Percentiles rank a stretch among this genome's conserved stretches.
phyloP scores from a whole-genome alignment of 2,113 vertebrate genomes.

The Peromyscus maniculatus region DNA sequence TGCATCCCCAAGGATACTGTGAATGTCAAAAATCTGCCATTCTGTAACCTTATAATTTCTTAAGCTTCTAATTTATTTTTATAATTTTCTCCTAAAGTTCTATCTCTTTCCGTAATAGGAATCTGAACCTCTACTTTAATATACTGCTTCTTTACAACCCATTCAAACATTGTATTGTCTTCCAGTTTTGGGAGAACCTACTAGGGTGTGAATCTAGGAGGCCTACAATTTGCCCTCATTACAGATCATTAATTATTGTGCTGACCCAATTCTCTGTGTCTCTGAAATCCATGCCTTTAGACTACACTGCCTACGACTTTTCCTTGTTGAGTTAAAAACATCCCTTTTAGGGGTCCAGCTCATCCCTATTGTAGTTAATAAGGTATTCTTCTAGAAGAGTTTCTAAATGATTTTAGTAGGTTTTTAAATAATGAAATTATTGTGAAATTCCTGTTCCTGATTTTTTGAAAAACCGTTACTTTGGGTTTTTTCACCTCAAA shows the following conservation, averaged over 20 bases:
- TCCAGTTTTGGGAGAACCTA: not conserved
- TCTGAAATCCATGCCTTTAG: not conserved
- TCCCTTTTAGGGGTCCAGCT: fast-evolving
- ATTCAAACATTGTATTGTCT: not conserved
- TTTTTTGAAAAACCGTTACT: not conserved
- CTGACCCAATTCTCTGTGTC: not conserved
- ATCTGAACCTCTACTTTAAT: not conserved
- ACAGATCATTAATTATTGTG: not conserved
- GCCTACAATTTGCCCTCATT: not conserved
- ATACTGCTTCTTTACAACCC: not conserved
- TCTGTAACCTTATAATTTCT: not conserved
- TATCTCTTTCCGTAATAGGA: not conserved
- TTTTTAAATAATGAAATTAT: not conserved
- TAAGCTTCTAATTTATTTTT: too few relatives aligned
- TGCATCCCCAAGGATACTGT: not conserved
- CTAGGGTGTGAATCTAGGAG: not conserved
- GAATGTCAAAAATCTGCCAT: not conserved
- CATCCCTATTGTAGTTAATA: not conserved
- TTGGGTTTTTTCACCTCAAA: not conserved
- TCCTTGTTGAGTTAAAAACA: not conserved
- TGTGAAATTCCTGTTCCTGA: not conserved
- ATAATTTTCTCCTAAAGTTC: not conserved
- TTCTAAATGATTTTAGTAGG: not conserved
- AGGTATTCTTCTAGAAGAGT: not conserved
- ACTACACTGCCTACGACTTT: not conserved